Evolutionary conservation across 1,140 invertebrate species (phyloP).

Genomic region (Tetramorium simillimum): DNA sequence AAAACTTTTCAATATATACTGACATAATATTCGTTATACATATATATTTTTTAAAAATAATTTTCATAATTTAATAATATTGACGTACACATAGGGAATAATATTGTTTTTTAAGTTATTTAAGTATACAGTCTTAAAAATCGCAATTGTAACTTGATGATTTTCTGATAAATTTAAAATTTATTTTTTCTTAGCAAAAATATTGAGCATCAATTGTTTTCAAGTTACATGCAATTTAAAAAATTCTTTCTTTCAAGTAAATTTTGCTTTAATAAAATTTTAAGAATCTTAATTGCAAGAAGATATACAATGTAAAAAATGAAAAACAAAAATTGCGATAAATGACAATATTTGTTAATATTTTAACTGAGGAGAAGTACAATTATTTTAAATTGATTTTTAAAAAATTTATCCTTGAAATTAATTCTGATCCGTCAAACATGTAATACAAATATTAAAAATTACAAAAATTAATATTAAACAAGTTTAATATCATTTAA

Average conservation of each 20-base stretch:
- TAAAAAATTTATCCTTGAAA: neutral
- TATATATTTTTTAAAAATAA: neutral
- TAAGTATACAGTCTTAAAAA: too few relatives aligned
- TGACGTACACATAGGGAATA: neutral
- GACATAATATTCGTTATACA: neutral
- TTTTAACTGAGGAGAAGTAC: neutral
- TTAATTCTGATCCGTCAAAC: neutral
- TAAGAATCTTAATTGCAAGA: neutral
- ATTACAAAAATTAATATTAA: neutral
- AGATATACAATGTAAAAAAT: neutral
- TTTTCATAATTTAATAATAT: neutral
- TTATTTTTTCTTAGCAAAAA: neutral
- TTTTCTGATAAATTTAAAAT: too few relatives aligned
- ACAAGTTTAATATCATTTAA: neutral
- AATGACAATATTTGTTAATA: neutral
- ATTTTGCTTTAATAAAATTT: neutral
- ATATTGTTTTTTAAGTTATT: too few relatives aligned
- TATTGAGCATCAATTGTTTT: neutral
- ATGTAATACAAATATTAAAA: neutral
- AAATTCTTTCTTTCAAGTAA: neutral
- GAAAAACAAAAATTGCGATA: neutral
- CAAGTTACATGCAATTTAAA: neutral
- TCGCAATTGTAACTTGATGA: too few relatives aligned
- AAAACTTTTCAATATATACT: neutral
- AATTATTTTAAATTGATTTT: neutral